Evolutionary conservation across 2,888 invertebrate genomes (phyloP).

Genomic region (Acheta domesticus): DNA sequence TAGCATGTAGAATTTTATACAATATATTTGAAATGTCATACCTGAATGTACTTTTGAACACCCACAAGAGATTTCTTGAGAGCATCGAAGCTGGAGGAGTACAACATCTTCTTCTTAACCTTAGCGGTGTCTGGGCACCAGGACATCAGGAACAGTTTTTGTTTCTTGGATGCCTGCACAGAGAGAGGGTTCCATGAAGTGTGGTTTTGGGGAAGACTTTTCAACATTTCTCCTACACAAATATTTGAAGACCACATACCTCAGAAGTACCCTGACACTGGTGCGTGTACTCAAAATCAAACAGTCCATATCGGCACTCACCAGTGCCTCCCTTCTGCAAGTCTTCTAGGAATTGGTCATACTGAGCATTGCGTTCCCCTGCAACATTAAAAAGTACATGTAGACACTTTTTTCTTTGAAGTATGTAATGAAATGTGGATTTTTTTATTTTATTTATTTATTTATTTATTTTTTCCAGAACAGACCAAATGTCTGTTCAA

Average conservation of each 20-base stretch:
- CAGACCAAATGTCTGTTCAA: neutral
- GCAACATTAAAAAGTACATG: conserved; percentile 27
- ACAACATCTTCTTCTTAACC: conserved; percentile 77
- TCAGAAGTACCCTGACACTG: conserved; percentile 96
- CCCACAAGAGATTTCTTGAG: conserved; percentile 95
- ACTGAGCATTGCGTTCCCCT: conserved; percentile 78
- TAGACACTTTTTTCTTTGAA: neutral
- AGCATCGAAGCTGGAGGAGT: conserved; percentile 94
- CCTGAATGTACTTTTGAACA: conserved; percentile 92
- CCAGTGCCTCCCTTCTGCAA: conserved; percentile 86
- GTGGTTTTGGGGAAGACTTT: neutral
- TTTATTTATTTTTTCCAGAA: neutral
- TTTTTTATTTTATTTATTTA: too few species aligned
- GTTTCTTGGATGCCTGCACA: conserved; percentile 83
- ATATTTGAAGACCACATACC: conserved; percentile 33
- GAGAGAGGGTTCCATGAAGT: conserved; percentile 19
- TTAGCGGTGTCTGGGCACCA: conserved; percentile 99
- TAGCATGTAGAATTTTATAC: too few species aligned
- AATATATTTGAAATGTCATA: conserved; percentile 35
- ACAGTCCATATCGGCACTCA: conserved; percentile 97
- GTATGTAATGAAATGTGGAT: neutral
- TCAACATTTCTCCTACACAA: neutral
- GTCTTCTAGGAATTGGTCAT: conserved; percentile 91
- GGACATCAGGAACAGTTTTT: conserved; percentile 95
- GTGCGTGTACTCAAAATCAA: conserved; percentile 97